Conservation (phyloP, 2,113 vertebrate species). For the Erythrolamprus reginae region DNA sequence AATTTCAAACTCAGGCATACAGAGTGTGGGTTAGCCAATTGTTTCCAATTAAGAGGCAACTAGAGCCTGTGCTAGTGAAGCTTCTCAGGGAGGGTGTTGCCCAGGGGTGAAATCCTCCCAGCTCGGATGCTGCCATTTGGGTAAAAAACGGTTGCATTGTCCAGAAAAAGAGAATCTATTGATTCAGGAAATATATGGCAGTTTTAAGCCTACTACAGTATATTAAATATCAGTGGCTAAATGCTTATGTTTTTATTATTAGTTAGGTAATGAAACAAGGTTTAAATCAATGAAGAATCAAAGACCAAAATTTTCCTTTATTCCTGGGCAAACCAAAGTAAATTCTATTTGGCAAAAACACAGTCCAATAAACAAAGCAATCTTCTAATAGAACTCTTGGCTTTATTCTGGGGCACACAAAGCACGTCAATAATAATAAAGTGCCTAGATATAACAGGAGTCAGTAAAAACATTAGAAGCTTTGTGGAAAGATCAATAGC, state of each 20-base stretch:
- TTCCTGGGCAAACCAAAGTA: conserved; percentile 15
- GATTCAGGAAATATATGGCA: conserved; percentile 30
- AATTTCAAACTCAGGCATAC: background rate
- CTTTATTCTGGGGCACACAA: conserved; percentile 22
- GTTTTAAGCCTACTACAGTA: conserved; percentile 35
- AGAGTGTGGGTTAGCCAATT: background rate
- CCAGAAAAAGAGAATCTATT: conserved; percentile 15
- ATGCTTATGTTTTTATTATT: conserved; percentile 15
- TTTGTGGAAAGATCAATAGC: background rate
- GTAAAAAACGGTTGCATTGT: conserved; percentile 23
- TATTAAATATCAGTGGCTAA: conserved; percentile 8
- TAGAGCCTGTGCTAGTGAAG: no score
- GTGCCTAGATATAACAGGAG: background rate
- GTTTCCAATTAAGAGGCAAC: background rate
- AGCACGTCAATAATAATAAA: background rate
- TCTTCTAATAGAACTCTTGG: conserved; percentile 17
- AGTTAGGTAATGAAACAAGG: conserved; percentile 7
- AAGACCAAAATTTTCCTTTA: conserved; percentile 16
- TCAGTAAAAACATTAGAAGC: background rate
- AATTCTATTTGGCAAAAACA: conserved; percentile 41
- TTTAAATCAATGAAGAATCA: background rate
- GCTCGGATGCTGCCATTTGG: no score
- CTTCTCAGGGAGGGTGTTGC: no score
- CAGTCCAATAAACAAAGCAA: conserved; percentile 16
- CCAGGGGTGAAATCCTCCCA: no score